These are phyloP conservation scores for Thalassaphorura encarpata DNA, from an alignment of 1,140 invertebrate genomes.

Conservation along the genomic window DNA sequence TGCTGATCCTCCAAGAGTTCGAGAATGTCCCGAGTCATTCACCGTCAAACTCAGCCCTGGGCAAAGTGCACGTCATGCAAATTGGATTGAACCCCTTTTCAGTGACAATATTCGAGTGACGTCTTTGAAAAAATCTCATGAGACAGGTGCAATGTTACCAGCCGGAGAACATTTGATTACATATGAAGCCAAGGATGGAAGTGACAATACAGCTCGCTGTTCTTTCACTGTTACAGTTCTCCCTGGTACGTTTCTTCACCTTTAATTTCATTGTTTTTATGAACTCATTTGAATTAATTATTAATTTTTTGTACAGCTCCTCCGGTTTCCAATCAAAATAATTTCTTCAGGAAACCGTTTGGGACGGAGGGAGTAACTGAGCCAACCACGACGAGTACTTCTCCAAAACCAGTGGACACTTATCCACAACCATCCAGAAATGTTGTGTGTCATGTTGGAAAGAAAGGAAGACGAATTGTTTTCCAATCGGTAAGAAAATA, in stretches of 20 bases:
- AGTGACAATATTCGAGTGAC: slow-evolving; percentile 46
- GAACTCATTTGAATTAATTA: background rate
- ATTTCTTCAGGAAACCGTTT: slow-evolving; percentile 13
- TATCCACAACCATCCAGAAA: slow-evolving; percentile 26
- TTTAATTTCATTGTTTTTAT: background rate
- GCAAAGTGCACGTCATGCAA: slow-evolving; percentile 45
- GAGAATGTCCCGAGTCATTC: slow-evolving; percentile 53
- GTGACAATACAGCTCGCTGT: slow-evolving; percentile 27
- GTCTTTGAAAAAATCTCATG: slow-evolving; percentile 28
- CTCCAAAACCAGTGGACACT: slow-evolving; percentile 11
- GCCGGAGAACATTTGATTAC: slow-evolving; percentile 30
- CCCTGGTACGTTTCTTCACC: slow-evolving; percentile 15
- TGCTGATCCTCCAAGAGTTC: slow-evolving; percentile 46
- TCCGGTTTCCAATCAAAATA: background rate
- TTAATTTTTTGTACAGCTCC: background rate
- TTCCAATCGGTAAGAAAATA: slow-evolving; percentile 25
- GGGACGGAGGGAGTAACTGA: slow-evolving; percentile 10
- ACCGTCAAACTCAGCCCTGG: slow-evolving; percentile 46
- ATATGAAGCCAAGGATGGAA: slow-evolving; percentile 28
- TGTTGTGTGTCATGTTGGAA: slow-evolving; percentile 30
- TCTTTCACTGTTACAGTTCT: slow-evolving; percentile 30
- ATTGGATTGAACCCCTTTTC: slow-evolving; percentile 58
- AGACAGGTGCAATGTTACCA: slow-evolving; percentile 25
- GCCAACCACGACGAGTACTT: background rate
- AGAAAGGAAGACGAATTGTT: slow-evolving; percentile 30